phyloP scores from a whole-genome alignment of 2,888 invertebrate genomes.

The Balanococcus diminutus region DNA sequence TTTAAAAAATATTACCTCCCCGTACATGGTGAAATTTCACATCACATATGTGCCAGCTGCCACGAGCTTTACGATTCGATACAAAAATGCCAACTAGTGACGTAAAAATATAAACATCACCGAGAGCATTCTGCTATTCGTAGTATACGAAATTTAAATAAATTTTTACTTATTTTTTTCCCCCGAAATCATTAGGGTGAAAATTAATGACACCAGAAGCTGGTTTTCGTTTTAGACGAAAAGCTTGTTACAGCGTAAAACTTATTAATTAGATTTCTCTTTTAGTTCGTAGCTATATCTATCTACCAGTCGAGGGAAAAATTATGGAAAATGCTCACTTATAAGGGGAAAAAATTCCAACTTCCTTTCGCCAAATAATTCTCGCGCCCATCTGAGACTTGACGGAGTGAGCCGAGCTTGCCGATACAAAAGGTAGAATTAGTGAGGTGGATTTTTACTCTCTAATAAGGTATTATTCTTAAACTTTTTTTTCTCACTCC shows the following conservation, averaged over 20 bases:
- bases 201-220: background rate
- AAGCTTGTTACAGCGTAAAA: slow-evolving; percentile 25
- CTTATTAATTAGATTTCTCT: slow-evolving; percentile 31
- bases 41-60: background rate
- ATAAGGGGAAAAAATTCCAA: background rate
- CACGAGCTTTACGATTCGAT: too few relatives aligned
- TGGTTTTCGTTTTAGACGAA: background rate
- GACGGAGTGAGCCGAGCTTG: background rate
- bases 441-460: slow-evolving; percentile 1
- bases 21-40: background rate
- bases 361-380: background rate
- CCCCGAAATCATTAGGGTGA: slow-evolving; percentile 26
- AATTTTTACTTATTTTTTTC: slow-evolving; percentile 7
- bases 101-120: background rate
- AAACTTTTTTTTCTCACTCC: background rate
- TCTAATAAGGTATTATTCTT: slow-evolving; percentile 5
- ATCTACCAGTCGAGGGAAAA: background rate
- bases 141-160: slow-evolving; percentile 6
- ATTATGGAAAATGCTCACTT: slow-evolving; percentile 5
- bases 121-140: background rate
- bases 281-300: background rate
- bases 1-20: background rate
- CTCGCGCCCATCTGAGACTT: background rate
- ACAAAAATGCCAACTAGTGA: too few relatives aligned
- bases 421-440: slow-evolving; percentile 3